These are phyloP conservation scores for Solea solea DNA, from an alignment of 2,113 vertebrate species.

Conservation along the genomic window DNA sequence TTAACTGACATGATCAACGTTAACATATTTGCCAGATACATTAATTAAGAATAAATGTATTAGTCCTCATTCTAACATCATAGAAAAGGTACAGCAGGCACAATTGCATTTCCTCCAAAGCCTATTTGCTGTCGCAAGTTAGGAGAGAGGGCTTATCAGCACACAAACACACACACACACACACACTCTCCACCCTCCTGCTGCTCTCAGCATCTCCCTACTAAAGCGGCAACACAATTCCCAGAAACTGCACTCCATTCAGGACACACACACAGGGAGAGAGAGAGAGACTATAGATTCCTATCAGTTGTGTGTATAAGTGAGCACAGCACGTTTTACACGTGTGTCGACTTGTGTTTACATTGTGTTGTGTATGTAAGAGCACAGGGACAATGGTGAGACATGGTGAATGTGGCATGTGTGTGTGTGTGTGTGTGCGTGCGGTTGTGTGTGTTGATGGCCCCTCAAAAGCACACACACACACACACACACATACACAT, in stretches of 20 bases:
- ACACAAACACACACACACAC: no score
- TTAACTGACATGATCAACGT: neutral
- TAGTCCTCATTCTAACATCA: neutral
- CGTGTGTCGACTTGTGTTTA: constrained; percentile 54
- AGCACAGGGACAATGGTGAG: constrained; percentile 53
- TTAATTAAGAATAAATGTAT: neutral
- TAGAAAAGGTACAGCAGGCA: neutral
- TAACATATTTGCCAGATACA: neutral
- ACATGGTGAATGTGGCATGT: constrained; percentile 41
- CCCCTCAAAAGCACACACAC: no score
- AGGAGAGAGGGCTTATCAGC: no score
- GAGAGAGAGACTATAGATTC: neutral
- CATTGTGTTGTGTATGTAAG: constrained; percentile 43
- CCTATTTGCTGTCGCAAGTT: neutral
- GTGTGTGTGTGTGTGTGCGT: constrained; percentile 32
- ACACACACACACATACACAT: no score
- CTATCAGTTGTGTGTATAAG: no score
- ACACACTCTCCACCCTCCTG: no score
- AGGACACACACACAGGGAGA: constrained; percentile 13
- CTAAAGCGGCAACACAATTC: no score
- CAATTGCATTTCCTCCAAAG: neutral
- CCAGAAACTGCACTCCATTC: no score
- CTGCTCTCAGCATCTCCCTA: no score
- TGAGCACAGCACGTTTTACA: constrained; percentile 32
- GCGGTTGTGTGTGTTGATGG: constrained; percentile 11